Evolutionary conservation across 2,113 vertebrate species (phyloP), one percentile per base, ranked within the genome.

Genomic region (Callospermophilus lateralis): DNA sequence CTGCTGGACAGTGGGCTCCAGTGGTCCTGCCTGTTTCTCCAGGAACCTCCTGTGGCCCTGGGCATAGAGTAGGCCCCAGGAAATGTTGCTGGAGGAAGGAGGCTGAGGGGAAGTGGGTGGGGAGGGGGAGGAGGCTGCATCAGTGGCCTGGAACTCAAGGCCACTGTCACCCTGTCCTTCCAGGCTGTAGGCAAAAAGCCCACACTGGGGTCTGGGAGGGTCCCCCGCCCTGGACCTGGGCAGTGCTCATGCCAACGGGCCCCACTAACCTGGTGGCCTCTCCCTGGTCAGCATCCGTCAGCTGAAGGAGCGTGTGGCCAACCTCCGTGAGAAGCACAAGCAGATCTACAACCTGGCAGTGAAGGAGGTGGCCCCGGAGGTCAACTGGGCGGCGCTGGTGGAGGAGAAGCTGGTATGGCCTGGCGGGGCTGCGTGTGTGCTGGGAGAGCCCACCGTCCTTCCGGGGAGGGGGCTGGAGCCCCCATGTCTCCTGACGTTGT

Each of bases 301-400:
- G 98, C 98, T 99, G 89, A 99, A 99, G 91, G 99, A 99, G 22
- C 98, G 99, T 1, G 99, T 99, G 86, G 89, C 34, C 78, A 99
- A 99, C 98, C 98, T 99, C 80, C 98, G 95, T 0, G 97, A 97
- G n/a, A 99, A 99, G 24, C 99, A 99, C 0, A 94, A 99, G 3
- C 99, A 98, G 39, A 99, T 99, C 97, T 99, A 99, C 99, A 99
- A 97, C 96, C 97, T 98, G 93, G 98, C 98, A 63, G 97, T 53
- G 70, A 99, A 99, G 74, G 98, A 98, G 0, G 98, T 98, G 1
- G 98, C 99, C 34, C 99, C 99, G 10, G 99, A 97, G 81, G 98
- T 99, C 98, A 99, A 99, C 99, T 99, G 99, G 99, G 98, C 98
- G 3, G 99, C 98, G 0, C 98, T 99, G 94, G 99, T 99, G 6